A percentile compares a stretch with the other conserved stretches of the same genome.
Evolutionary conservation across 1,140 invertebrate species (phyloP).

Genomic region (Pachypeltis micranthus): DNA sequence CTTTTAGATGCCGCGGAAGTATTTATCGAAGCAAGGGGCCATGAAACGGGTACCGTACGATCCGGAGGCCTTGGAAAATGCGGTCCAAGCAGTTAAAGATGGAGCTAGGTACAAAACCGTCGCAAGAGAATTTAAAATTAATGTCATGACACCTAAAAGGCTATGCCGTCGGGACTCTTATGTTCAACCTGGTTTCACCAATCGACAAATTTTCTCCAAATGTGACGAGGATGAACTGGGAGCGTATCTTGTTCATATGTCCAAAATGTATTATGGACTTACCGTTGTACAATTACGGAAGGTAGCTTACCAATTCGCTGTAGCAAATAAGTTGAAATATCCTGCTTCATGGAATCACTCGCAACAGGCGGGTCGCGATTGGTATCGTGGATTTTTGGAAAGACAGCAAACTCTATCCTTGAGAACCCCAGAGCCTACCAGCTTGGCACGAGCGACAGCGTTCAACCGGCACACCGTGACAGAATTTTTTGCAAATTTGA

Average conservation of each 20-base stretch:
- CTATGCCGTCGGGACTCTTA: no score
- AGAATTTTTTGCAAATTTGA: conserved; percentile 28
- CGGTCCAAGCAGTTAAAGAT: no score
- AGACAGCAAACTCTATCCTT: conserved; percentile 29
- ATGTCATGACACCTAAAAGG: no score
- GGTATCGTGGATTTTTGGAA: conserved; percentile 25
- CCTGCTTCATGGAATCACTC: neutral
- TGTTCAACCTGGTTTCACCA: no score
- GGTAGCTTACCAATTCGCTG: neutral
- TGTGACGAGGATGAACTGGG: neutral
- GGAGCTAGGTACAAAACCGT: no score
- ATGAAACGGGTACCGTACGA: no score
- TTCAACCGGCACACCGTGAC: conserved; percentile 30
- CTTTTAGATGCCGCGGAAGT: no score
- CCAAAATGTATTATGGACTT: neutral
- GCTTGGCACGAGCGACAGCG: conserved; percentile 29
- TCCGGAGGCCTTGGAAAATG: no score
- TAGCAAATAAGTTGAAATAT: neutral
- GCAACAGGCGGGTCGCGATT: neutral
- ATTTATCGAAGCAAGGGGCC: no score
- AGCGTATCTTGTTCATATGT: neutral
- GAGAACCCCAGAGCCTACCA: conserved; percentile 32
- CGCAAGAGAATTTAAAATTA: no score
- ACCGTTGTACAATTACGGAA: neutral
- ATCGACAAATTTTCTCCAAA: no score